Base-by-base conservation (phyloP, 2,888 invertebrate genomes). In the Tinea trinotella region DNA sequence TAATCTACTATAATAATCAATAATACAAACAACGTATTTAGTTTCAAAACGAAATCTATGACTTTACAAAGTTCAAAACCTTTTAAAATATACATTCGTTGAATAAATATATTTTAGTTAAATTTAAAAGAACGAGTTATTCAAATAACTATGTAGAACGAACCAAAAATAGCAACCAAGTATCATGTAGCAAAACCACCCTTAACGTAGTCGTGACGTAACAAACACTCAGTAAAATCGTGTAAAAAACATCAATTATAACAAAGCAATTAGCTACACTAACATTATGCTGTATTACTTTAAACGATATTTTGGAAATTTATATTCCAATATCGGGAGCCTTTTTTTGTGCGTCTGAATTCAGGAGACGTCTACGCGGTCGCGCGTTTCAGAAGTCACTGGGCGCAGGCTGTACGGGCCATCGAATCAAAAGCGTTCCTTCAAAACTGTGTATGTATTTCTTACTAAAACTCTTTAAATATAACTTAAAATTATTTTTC, bases 361-460 rank as follows among this genome's bases (percentile, higher is more conserved):
- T 19, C 10, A 10, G 7, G 59, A 66, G 73, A 80, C 83, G 83
- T 83, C 78, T 68, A 61, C 69, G 67, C 81, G 68, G 60, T 56
- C 53, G 66, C 80, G 75, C 75, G 76, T 59, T 70, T 66, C 68
- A 60, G 62, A 64, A 66, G 74, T 18, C 70, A 84, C 84, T 82
- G 81, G 74, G 76, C 76, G 74, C 78, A 69, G 72, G 70, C 66
- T 40, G 40, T 13, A 66, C n/a, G 17, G 18, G 64, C 35, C 61
- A 62, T 60, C 62, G 64, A 64, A 64, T 61, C 62, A 63, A 57
- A 61, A 62, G 69, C 69, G 71, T 65, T 70, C 72, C 66, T 66
- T 66, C 62, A 66, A 67, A 71, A 65, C 58, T 60, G 62, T 65
- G 60, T 58, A 60, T 61, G 64, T 62, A 13, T n/a, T n/a, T 13